Conservation (phyloP, 1,140 invertebrate genomes). For the Lasioglossum albipes region DNA sequence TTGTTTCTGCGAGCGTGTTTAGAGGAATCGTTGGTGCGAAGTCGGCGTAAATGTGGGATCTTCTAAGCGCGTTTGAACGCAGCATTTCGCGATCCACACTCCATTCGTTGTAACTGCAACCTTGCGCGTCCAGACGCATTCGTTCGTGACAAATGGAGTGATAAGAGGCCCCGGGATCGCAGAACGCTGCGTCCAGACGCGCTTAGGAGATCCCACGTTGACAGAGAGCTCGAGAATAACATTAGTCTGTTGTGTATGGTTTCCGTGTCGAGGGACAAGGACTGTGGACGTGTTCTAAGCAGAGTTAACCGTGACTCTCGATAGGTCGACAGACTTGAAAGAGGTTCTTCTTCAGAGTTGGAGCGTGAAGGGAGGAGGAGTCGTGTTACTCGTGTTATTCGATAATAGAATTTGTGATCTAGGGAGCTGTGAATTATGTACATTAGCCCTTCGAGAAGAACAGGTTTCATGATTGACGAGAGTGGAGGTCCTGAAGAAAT, state of each 20-base stretch:
- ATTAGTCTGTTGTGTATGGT: constrained; percentile 8
- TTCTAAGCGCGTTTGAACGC: too few relatives aligned
- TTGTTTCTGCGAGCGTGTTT: too few relatives aligned
- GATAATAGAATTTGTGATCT: background rate
- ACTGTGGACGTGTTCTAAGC: constrained; percentile 14
- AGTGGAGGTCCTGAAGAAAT: background rate
- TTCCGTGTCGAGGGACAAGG: constrained; percentile 28
- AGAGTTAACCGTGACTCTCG: constrained; percentile 13
- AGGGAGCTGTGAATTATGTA: background rate
- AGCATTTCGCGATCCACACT: too few relatives aligned
- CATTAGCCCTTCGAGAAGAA: too few relatives aligned
- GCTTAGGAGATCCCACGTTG: too few relatives aligned
- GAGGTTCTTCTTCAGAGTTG: background rate
- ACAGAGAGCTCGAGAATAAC: constrained; percentile 6
- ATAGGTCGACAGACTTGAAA: constrained; percentile 2
- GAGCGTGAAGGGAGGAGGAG: background rate
- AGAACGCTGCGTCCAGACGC: too few relatives aligned
- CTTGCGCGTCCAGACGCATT: too few relatives aligned
- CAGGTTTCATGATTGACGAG: too few relatives aligned
- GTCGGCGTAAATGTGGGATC: background rate
- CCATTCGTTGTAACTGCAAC: too few relatives aligned
- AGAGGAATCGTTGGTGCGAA: too few relatives aligned
- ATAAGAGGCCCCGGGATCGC: too few relatives aligned
- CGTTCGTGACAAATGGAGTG: too few relatives aligned
- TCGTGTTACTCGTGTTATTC: background rate